phyloP scores from a whole-genome alignment of 2,113 vertebrate genomes.

The Trachemys scripta region DNA sequence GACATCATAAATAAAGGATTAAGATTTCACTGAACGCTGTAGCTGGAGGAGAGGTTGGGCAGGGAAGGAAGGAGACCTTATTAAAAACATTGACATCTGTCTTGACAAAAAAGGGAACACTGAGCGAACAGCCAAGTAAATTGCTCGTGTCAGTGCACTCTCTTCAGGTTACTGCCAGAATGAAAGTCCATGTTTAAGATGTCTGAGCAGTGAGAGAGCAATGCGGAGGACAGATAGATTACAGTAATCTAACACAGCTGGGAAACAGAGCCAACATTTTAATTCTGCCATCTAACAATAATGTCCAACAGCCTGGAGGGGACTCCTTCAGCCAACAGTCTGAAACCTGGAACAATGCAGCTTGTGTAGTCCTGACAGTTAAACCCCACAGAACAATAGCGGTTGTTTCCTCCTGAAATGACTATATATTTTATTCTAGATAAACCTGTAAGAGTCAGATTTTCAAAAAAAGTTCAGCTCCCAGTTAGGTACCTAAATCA shows the following conservation, averaged over 20 bases:
- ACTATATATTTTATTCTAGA: not conserved
- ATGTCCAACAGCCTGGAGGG: constrained; percentile 24
- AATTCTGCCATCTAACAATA: constrained; percentile 17
- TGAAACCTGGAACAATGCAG: not conserved
- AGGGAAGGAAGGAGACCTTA: constrained; percentile 14
- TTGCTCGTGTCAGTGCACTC: not conserved
- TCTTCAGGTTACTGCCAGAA: constrained; percentile 17
- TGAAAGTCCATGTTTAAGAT: not conserved
- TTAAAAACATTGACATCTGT: constrained; percentile 18
- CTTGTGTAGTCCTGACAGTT: fast-evolving
- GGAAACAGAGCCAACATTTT: not conserved
- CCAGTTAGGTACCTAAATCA: not conserved
- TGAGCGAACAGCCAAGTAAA: not conserved
- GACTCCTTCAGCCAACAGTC: constrained; percentile 18
- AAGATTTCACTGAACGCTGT: constrained; percentile 23
- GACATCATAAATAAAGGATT: constrained; percentile 5
- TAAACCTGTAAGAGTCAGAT: not conserved
- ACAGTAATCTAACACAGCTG: not conserved
- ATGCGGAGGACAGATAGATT: not conserved
- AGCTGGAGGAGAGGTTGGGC: constrained; percentile 9
- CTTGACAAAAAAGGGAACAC: constrained; percentile 19
- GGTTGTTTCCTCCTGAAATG: constrained; percentile 13
- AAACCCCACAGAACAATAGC: constrained; percentile 8
- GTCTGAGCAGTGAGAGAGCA: not conserved
- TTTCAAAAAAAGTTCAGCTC: not conserved